These are phyloP conservation scores for Chelonus formosanus DNA, from an alignment of 2,888 invertebrate genomes.

Conservation along the genomic window DNA sequence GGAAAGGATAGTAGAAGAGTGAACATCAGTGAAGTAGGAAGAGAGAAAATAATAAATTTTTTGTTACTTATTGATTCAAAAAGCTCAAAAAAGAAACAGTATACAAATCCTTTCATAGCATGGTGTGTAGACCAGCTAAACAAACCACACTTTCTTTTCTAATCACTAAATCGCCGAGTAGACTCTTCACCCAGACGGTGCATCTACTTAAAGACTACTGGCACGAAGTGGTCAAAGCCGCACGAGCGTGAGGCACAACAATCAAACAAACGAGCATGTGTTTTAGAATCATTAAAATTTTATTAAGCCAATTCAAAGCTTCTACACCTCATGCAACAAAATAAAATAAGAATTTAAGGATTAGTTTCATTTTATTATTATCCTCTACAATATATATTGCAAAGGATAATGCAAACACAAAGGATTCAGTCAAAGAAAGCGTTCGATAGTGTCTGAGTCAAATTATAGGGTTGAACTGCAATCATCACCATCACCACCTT, in stretches of 20 bases:
- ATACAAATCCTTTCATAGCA: not conserved
- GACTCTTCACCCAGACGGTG: constrained; percentile 15
- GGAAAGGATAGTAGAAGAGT: not conserved
- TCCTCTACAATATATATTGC: constrained; percentile 28
- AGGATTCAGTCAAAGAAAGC: constrained; percentile 15
- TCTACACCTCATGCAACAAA: constrained; percentile 32
- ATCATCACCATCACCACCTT: constrained; percentile 17
- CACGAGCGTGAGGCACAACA: constrained; percentile 13
- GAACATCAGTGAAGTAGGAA: not conserved
- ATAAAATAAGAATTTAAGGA: not conserved
- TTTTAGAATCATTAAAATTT: constrained; percentile 41
- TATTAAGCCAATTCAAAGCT: constrained; percentile 43
- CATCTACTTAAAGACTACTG: constrained; percentile 10
- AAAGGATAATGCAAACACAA: constrained; percentile 10
- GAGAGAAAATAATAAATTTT: not conserved
- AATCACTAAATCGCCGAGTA: constrained; percentile 40
- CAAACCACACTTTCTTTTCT: constrained; percentile 24
- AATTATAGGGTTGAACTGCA: constrained; percentile 23
- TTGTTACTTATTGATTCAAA: no score
- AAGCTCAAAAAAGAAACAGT: constrained; percentile 4
- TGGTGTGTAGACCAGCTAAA: not conserved
- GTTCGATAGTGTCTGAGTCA: constrained; percentile 21
- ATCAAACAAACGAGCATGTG: constrained; percentile 9
- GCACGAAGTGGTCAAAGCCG: not conserved
- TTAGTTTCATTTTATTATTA: no score